These are phyloP conservation scores for Jordanella pulchra DNA, from an alignment of 2,797 vertebrate genomes.

Conservation along the genomic window DNA sequence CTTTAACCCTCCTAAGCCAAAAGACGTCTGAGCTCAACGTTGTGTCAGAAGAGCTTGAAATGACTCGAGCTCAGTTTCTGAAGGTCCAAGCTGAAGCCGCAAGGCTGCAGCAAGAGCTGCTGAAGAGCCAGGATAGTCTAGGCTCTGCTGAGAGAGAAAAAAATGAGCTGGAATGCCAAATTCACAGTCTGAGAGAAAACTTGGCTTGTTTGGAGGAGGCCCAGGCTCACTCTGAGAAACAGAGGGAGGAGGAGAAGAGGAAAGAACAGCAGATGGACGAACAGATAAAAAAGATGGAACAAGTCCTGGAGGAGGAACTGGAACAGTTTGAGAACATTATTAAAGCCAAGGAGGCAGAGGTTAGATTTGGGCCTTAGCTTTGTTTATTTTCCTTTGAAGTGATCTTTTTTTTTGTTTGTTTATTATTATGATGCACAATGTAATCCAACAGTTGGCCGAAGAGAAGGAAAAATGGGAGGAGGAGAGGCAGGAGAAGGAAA, in stretches of 20 bases:
- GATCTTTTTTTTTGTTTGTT: neutral
- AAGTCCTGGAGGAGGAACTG: conserved; percentile 76
- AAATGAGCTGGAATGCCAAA: conserved; percentile 69
- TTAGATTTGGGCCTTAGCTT: conserved; percentile 31
- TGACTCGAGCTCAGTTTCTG: conserved; percentile 50
- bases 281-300: conserved; percentile 76
- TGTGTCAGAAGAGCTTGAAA: conserved; percentile 53
- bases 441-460: conserved; percentile 60
- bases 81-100: conserved; percentile 62
- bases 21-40: conserved; percentile 63
- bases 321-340: conserved; percentile 80
- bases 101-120: conserved; percentile 72
- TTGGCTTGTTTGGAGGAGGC: conserved; percentile 71
- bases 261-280: conserved; percentile 73
- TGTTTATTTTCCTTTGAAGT: neutral
- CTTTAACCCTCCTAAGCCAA: conserved; percentile 67
- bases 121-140: conserved; percentile 57
- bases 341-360: conserved; percentile 77
- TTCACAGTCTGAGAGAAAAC: conserved; percentile 70
- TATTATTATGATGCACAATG: neutral
- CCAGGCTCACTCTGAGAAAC: conserved; percentile 56
- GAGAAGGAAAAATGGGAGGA: conserved; percentile 78
- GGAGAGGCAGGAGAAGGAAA: conserved; percentile 74
- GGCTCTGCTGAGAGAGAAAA: conserved; percentile 70
- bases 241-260: conserved; percentile 69